Percentiles rank a stretch among this genome's conserved stretches.
Conservation (phyloP, 1,140 invertebrate genomes). For the Drosophila oshimai region DNA sequence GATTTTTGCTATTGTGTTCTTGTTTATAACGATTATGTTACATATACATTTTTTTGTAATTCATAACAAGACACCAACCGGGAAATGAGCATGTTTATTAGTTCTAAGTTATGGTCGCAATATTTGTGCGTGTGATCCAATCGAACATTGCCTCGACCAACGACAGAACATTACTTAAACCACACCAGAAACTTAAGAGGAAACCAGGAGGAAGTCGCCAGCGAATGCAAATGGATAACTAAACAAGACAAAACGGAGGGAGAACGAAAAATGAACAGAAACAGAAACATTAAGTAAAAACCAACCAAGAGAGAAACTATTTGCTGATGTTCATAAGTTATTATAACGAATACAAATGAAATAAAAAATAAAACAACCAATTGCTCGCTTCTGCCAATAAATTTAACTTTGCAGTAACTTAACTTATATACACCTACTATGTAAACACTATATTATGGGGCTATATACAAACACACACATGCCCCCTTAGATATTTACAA, state of each 20-base stretch:
- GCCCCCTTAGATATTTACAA: slow-evolving; percentile 30
- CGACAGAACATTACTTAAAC: slow-evolving; percentile 6
- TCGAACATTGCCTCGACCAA: slow-evolving; percentile 29
- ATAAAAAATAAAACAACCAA: slow-evolving; percentile 46
- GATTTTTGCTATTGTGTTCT: not conserved
- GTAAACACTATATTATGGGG: slow-evolving; percentile 12
- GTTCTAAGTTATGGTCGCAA: slow-evolving; percentile 35
- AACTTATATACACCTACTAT: slow-evolving; percentile 24
- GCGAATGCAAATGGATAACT: not conserved
- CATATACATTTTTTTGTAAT: not conserved
- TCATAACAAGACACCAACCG: slow-evolving; percentile 4
- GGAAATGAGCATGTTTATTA: slow-evolving; percentile 41
- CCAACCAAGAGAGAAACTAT: slow-evolving; percentile 3
- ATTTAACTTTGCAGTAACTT: slow-evolving; percentile 51
- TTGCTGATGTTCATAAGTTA: slow-evolving; percentile 27
- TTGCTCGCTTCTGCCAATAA: slow-evolving; percentile 78
- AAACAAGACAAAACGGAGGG: not conserved
- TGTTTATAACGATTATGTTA: not conserved
- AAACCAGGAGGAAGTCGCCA: not conserved
- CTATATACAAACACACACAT: slow-evolving; percentile 13
- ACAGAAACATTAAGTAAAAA: no score
- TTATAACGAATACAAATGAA: slow-evolving; percentile 7
- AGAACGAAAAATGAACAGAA: not conserved
- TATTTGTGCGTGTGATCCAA: no score
- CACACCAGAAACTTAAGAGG: not conserved